Percentiles rank a stretch among this genome's conserved stretches.
phyloP scores from a whole-genome alignment of 1,140 invertebrate species.

The Aporrectodea caliginosa region DNA sequence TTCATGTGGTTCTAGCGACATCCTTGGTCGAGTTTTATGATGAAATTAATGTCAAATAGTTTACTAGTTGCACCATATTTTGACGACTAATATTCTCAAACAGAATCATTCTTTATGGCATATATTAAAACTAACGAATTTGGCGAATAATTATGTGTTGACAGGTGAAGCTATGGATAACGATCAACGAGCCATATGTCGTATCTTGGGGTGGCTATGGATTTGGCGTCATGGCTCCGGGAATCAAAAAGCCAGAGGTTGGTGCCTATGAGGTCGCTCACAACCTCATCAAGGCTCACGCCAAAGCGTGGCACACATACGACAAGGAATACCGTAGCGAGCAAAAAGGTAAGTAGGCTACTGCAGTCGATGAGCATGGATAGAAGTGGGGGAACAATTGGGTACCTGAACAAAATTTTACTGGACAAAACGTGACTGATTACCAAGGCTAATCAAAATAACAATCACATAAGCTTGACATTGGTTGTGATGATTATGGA shows the following conservation, averaged over 20 bases:
- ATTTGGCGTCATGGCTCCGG: conserved; percentile 38
- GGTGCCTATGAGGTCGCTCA: conserved; percentile 39
- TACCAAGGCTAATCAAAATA: background rate
- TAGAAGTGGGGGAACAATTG: background rate
- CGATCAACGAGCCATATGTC: conserved; percentile 53
- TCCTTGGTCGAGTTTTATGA: too few species aligned
- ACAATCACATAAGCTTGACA: background rate
- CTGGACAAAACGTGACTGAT: background rate
- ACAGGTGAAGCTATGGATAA: conserved; percentile 54
- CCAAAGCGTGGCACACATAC: conserved; percentile 39
- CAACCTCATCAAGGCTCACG: conserved; percentile 48
- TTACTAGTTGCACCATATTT: background rate
- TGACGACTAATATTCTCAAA: background rate
- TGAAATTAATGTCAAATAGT: too few species aligned
- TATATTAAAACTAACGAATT: background rate
- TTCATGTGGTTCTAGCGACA: too few species aligned
- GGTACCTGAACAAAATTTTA: background rate
- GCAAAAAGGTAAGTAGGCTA: conserved; percentile 45
- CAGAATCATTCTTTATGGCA: background rate
- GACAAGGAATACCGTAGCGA: conserved; percentile 35
- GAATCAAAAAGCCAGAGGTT: conserved; percentile 35
- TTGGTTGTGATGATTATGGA: background rate
- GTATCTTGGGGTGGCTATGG: conserved; percentile 43
- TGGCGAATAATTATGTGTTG: background rate
- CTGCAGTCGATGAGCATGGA: background rate